These are phyloP conservation scores for Oreohelix idahoensis DNA, from an alignment of 1,140 invertebrate species.

Conservation along the genomic window DNA sequence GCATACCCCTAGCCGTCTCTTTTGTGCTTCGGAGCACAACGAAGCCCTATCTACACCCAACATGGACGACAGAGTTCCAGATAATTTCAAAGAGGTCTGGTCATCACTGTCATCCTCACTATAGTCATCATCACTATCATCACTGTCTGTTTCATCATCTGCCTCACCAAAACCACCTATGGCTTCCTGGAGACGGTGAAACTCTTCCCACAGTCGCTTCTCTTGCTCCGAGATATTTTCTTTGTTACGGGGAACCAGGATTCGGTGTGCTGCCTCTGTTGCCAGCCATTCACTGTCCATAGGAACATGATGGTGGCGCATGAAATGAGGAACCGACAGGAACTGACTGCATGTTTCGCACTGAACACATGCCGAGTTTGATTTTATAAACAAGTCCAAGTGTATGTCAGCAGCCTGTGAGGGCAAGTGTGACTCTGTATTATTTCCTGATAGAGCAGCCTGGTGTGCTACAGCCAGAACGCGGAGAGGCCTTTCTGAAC, in stretches of 20 bases:
- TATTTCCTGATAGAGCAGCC: slow-evolving; percentile 11
- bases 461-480: slow-evolving; percentile 44
- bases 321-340: slow-evolving; percentile 62
- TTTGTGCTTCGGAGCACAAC: neutral
- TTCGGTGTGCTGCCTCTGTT: slow-evolving; percentile 50
- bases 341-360: slow-evolving; percentile 65
- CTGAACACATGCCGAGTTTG: slow-evolving; percentile 58
- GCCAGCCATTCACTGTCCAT: slow-evolving; percentile 49
- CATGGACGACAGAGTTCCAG: neutral
- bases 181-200: slow-evolving; percentile 44
- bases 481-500: slow-evolving; percentile 2
- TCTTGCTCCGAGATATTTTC: slow-evolving; percentile 54
- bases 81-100: neutral
- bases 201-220: slow-evolving; percentile 61
- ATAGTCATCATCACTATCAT: slow-evolving; percentile 5
- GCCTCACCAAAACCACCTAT: slow-evolving; percentile 31
- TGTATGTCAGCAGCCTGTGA: slow-evolving; percentile 62
- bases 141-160: slow-evolving; percentile 33
- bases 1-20: neutral
- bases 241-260: slow-evolving; percentile 52
- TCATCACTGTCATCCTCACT: neutral
- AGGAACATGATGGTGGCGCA: slow-evolving; percentile 61
- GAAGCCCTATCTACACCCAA: neutral
- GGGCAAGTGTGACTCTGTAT: slow-evolving; percentile 11
- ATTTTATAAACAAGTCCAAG: slow-evolving; percentile 60